Conservation (phyloP, 2,113 vertebrate species). For the Gallinago paraguaiae region DNA sequence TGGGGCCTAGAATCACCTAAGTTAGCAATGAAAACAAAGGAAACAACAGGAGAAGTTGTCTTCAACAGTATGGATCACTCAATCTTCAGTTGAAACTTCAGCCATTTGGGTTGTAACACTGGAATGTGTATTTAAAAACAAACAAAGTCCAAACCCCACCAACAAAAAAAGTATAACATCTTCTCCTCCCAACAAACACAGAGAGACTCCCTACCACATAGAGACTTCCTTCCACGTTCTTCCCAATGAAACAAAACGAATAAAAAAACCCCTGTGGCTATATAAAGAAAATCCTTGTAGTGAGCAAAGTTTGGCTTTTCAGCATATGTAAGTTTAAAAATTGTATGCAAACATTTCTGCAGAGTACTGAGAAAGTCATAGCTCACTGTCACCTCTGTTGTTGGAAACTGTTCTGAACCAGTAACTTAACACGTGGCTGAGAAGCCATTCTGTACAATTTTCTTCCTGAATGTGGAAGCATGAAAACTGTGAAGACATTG, state of each 20-base stretch:
- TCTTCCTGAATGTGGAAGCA: not conserved
- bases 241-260: accelerated
- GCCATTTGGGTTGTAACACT: not conserved
- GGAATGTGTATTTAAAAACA: not conserved
- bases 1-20: not conserved
- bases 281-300: not conserved
- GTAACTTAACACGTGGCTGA: not conserved
- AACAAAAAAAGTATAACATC: not conserved
- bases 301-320: not conserved
- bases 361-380: not conserved
- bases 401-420: not conserved
- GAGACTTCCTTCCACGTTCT: accelerated
- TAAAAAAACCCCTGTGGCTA: accelerated
- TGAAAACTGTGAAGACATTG: not conserved
- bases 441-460: not conserved
- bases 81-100: not conserved
- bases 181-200: accelerated
- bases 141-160: not conserved
- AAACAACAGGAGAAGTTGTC: not conserved
- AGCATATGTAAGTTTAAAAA: not conserved
- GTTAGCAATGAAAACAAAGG: not conserved
- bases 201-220: not conserved
- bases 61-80: not conserved
- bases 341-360: not conserved
- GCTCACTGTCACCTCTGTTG: not conserved